These are phyloP conservation scores for Panagrolaimus sp. DNA, from an alignment of 1,140 invertebrate genomes.

Conservation along the genomic window DNA sequence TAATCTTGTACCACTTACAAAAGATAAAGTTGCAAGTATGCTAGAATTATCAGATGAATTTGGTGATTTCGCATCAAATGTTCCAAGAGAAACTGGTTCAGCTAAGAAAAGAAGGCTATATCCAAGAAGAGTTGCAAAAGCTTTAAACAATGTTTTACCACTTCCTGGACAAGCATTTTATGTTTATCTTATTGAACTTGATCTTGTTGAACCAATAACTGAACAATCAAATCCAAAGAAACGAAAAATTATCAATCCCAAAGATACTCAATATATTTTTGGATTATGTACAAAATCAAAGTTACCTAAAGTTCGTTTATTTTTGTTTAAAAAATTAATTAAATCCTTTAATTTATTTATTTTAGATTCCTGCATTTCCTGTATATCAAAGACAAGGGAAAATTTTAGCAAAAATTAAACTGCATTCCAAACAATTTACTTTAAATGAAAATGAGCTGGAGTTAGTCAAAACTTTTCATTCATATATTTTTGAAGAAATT, in stretches of 20 bases:
- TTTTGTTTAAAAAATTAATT: constrained; percentile 1
- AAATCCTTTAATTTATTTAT: too few species aligned
- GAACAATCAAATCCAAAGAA: constrained; percentile 91
- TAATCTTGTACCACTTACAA: constrained; percentile 78
- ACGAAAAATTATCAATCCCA: constrained; percentile 81
- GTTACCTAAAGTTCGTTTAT: constrained; percentile 69
- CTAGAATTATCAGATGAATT: constrained; percentile 60
- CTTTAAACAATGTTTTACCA: constrained; percentile 69
- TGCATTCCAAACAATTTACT: constrained; percentile 63
- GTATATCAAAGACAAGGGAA: constrained; percentile 96
- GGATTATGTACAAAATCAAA: constrained; percentile 76
- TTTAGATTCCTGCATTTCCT: constrained; percentile 83
- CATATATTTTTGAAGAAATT: constrained; percentile 84
- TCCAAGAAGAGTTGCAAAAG: constrained; percentile 72
- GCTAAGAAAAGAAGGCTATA: constrained; percentile 78
- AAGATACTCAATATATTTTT: constrained; percentile 77
- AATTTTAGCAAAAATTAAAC: constrained; percentile 71
- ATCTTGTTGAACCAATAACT: constrained; percentile 81
- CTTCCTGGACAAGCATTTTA: constrained; percentile 59
- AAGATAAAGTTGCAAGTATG: constrained; percentile 70
- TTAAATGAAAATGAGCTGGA: constrained; percentile 67
- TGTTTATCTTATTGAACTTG: constrained; percentile 79
- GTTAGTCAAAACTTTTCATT: constrained; percentile 74
- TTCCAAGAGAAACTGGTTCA: constrained; percentile 66
- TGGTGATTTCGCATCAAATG: constrained; percentile 61